Evolutionary conservation across 2,797 vertebrate genomes (phyloP).

Genomic region (Vireo griseus): DNA sequence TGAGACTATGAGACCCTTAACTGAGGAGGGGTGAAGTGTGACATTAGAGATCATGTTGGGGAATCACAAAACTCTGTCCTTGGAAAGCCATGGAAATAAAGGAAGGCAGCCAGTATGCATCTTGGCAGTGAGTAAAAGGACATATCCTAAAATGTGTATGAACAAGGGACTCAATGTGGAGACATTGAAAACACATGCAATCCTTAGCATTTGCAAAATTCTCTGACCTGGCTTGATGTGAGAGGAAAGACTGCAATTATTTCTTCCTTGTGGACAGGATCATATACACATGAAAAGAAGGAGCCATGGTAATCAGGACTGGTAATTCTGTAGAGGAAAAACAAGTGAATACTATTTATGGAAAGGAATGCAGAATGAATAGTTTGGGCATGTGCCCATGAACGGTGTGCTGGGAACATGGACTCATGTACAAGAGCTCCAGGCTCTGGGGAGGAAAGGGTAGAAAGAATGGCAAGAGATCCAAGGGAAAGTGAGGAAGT

Average conservation of each 20-base stretch:
- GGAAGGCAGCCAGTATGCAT: not conserved
- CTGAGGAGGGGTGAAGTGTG: not conserved
- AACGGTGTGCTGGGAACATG: not conserved
- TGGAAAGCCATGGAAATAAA: not conserved
- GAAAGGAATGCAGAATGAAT: not conserved
- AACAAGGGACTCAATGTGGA: not conserved
- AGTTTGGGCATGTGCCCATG: not conserved
- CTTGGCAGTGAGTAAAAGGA: not conserved
- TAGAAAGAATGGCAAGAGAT: not conserved
- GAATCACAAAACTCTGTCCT: not conserved
- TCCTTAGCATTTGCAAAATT: not conserved
- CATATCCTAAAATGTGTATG: not conserved
- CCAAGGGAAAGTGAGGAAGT: not conserved
- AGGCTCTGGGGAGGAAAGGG: not conserved
- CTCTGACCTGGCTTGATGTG: not conserved
- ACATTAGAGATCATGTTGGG: not conserved
- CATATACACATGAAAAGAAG: not conserved
- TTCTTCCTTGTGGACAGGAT: not conserved
- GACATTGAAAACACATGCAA: not conserved
- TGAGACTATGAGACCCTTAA: not conserved
- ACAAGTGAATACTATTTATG: not conserved
- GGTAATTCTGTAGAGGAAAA: not conserved
- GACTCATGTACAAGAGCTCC: not conserved
- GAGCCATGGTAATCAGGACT: not conserved
- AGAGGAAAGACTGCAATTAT: not conserved